Conservation (phyloP, 2,113 vertebrate species). For the Deroptyus accipitrinus region DNA sequence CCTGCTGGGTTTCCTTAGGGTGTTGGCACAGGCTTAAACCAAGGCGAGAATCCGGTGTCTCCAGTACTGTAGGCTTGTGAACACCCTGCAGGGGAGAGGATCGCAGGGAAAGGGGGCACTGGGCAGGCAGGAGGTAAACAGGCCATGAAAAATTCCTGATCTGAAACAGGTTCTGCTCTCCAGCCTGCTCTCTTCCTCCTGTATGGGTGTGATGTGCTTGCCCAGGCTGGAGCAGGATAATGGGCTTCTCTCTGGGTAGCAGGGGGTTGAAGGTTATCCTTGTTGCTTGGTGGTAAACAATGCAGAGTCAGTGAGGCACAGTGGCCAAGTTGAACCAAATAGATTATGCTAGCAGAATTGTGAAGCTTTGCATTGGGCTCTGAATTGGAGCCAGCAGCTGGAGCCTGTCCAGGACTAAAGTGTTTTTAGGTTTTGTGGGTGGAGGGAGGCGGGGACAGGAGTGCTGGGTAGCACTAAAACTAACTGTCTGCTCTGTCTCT, state of each 20-base stretch:
- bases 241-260: not conserved
- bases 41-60: not conserved
- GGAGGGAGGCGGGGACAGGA: slow-evolving; percentile 76
- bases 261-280: slow-evolving; percentile 53
- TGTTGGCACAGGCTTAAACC: slow-evolving; percentile 29
- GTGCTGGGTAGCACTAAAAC: slow-evolving; percentile 74
- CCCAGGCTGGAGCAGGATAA: not conserved
- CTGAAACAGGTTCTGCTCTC: not conserved
- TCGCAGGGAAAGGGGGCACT: not conserved
- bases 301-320: slow-evolving; percentile 72
- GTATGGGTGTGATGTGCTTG: not conserved
- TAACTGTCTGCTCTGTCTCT: slow-evolving; percentile 70
- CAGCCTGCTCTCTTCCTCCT: not conserved
- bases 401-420: slow-evolving; percentile 84
- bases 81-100: not conserved
- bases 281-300: slow-evolving; percentile 65
- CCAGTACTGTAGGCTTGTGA: not conserved
- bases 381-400: slow-evolving; percentile 87
- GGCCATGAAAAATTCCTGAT: not conserved
- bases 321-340: slow-evolving; percentile 70
- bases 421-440: slow-evolving; percentile 75
- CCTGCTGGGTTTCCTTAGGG: slow-evolving; percentile 53
- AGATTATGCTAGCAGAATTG: slow-evolving; percentile 77
- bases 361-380: slow-evolving; percentile 75
- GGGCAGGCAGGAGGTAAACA: not conserved